Evolutionary conservation across 2,888 invertebrate species (phyloP).

Genomic region (Drosophila planitibia): DNA sequence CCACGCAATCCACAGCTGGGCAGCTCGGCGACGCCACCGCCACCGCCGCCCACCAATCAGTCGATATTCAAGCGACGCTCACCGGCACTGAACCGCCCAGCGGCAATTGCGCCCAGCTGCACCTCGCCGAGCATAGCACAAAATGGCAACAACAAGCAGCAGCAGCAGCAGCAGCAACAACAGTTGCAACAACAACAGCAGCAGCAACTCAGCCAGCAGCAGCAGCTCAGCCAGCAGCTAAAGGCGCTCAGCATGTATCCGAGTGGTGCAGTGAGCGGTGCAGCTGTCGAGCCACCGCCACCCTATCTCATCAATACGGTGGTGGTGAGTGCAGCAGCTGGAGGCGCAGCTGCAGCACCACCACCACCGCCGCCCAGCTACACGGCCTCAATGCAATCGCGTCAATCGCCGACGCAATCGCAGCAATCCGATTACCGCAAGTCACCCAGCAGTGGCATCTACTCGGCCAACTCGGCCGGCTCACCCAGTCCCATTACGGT

Average conservation of each 20-base stretch:
- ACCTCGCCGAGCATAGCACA: conserved; percentile 80
- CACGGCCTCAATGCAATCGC: conserved; percentile 93
- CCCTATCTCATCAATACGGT: conserved; percentile 88
- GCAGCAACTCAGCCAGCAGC: conserved; percentile 86
- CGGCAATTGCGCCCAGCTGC: conserved; percentile 86
- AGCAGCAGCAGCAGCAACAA: conserved; percentile 89
- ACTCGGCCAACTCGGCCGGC: conserved; percentile 93
- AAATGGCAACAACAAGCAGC: conserved; percentile 49
- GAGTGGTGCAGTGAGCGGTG: conserved; percentile 87
- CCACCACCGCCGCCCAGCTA: conserved; percentile 91
- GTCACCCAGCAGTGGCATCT: conserved; percentile 94
- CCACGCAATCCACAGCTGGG: conserved; percentile 89
- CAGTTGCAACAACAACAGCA: conserved; percentile 89
- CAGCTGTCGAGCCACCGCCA: conserved; percentile 91
- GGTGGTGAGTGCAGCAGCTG: conserved; percentile 49
- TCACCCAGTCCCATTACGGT: conserved; percentile 94
- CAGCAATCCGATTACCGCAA: conserved; percentile 92
- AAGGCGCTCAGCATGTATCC: conserved; percentile 93
- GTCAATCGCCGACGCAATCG: conserved; percentile 93
- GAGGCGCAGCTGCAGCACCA: conserved; percentile 72
- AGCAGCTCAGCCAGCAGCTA: conserved; percentile 94
- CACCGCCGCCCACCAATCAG: conserved; percentile 88
- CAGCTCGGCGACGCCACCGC: conserved; percentile 86
- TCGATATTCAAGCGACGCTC: conserved; percentile 91
- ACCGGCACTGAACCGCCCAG: conserved; percentile 89